These are phyloP conservation scores for Frankliniella fusca DNA, from an alignment of 2,888 invertebrate genomes.

Conservation along the genomic window DNA sequence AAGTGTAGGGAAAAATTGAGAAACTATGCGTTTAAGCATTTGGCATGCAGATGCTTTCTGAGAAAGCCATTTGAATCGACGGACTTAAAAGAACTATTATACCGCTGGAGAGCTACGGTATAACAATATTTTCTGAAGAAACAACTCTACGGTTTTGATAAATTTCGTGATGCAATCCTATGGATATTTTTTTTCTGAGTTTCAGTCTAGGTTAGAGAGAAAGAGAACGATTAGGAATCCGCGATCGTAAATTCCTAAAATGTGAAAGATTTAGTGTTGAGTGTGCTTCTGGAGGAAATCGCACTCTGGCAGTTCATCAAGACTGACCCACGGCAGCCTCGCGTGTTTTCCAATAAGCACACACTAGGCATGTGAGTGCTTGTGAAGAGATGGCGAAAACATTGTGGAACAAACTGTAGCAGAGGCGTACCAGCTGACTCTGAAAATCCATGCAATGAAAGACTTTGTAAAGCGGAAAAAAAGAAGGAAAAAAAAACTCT, in stretches of 20 bases:
- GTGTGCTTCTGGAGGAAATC: neutral
- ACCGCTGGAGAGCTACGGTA: neutral
- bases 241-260: neutral
- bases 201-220: too few species aligned
- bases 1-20: neutral
- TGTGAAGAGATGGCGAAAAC: neutral
- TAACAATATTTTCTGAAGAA: neutral
- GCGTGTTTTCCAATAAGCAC: too few species aligned
- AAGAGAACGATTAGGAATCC: too few species aligned
- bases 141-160: neutral
- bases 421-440: neutral
- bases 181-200: too few species aligned
- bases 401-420: constrained; percentile 1
- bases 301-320: neutral
- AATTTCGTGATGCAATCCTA: too few species aligned
- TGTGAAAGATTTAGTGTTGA: neutral
- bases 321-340: neutral
- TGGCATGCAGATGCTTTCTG: neutral
- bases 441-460: neutral
- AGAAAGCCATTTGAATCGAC: neutral
- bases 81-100: neutral
- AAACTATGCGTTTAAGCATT: neutral
- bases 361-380: too few species aligned
- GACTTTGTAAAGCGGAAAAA: neutral
- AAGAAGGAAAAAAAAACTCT: neutral